Conservation (phyloP, 2,797 vertebrate genomes). For the Channallabes apus region DNA sequence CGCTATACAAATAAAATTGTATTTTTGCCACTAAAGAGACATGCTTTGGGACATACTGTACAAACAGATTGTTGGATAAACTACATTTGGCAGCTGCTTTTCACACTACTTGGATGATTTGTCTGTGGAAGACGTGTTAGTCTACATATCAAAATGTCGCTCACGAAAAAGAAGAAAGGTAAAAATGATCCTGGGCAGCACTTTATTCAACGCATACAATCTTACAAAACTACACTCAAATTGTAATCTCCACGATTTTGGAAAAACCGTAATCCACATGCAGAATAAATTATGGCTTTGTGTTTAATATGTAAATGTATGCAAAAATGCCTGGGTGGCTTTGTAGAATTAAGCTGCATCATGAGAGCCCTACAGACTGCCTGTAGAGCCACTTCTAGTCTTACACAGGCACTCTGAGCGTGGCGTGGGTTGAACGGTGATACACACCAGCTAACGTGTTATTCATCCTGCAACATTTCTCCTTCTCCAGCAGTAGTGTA, state of each 20-base stretch:
- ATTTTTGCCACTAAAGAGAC: background rate
- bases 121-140: background rate
- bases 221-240: background rate
- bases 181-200: background rate
- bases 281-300: background rate
- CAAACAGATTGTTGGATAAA: background rate
- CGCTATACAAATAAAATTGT: too few relatives aligned
- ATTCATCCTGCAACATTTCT: background rate
- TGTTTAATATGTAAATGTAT: background rate
- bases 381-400: background rate
- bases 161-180: background rate
- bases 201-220: background rate
- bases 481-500: conserved; percentile 15
- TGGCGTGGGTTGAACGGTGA: background rate
- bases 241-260: background rate
- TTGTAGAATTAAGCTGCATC: background rate
- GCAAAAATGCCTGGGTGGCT: background rate
- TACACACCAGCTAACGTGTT: background rate
- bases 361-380: background rate
- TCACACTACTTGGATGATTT: background rate
- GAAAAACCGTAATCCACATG: background rate
- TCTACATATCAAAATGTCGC: background rate
- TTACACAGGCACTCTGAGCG: background rate
- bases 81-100: background rate
- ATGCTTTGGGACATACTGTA: background rate